These are phyloP conservation scores for Salticus scenicus DNA, from an alignment of 2,888 invertebrate species.

Conservation along the genomic window DNA sequence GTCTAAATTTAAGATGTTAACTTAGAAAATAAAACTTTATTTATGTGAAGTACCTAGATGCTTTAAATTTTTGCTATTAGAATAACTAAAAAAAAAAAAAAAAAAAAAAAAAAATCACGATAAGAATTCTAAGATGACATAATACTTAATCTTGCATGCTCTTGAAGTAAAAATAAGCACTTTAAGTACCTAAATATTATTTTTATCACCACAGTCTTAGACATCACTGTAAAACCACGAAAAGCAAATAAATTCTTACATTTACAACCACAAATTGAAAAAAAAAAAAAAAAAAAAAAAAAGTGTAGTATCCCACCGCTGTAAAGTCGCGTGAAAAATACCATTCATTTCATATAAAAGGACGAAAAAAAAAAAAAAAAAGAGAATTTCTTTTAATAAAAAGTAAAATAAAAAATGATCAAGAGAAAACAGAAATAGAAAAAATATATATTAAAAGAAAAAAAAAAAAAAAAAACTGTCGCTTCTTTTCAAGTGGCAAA, in stretches of 20 bases:
- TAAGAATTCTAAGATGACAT: not conserved
- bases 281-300: slow-evolving; percentile 6
- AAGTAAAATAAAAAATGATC: slow-evolving; percentile 18
- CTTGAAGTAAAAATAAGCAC: slow-evolving; percentile 8
- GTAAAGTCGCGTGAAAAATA: slow-evolving; percentile 17
- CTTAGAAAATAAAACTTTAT: no score
- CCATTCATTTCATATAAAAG: slow-evolving; percentile 8
- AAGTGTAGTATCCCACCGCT: not conserved
- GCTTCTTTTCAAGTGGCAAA: slow-evolving; percentile 32
- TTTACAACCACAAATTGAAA: slow-evolving; percentile 2
- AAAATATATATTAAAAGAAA: no score
- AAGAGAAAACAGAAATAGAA: slow-evolving; percentile 28
- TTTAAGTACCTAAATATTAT: slow-evolving; percentile 6
- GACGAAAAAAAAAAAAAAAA: slow-evolving; percentile 12
- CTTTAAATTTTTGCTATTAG: no score
- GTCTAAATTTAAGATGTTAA: no score
- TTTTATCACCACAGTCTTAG: slow-evolving; percentile 4
- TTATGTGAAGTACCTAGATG: no score
- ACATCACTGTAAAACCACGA: not conserved
- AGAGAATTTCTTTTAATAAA: no score
- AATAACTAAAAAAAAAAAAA: no score
- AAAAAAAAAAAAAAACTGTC: slow-evolving; percentile 6
- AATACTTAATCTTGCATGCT: not conserved
- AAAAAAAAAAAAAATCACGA: no score
- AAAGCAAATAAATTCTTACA: not conserved